Base-by-base conservation (phyloP, 2,797 vertebrate genomes). In the Astyanax mexicanus region DNA sequence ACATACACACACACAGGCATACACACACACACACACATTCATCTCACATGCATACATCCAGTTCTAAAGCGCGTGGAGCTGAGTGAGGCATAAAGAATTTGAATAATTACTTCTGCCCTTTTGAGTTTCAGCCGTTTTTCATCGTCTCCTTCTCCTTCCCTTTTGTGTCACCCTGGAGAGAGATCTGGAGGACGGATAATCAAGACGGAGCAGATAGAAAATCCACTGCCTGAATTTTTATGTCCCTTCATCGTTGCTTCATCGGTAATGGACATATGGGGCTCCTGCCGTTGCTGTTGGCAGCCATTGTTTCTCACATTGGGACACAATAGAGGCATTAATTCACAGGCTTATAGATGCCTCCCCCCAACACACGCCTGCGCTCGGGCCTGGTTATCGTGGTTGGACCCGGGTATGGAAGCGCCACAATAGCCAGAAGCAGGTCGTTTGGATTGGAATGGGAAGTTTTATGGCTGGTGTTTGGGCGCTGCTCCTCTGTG, bases 391-490 rank as follows among this genome's bases (percentile, higher is more conserved):
- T 35, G 69, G 80, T 83, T 84, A 84, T 86, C 80, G 15, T 57
- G 70, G 72, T 75, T 72, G 80, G 61, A 65, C 79, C 74, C 38
- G n/a, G 52, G 66, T 60, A 73, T 74, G 37, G 71, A 74, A 71
- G 78, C 52, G 38, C 52, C 77, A 83, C 81, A 85, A 84, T 83
- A 78, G 74, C 72, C 80, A 75, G 47, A 55, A 84, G 74, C 79
- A 76, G 83, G 77, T 83, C 69, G 68, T 85, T 86, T 81, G 83
- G 78, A 82, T 78, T 79, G 68, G 68, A 84, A 80, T 74, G 49
- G 81, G 45, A 80, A 73, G 80, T 73, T 84, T 85, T 84, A 88
- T 82, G 55, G 77, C 81, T 81, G 77, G 62, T 86, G 76, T 82
- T 74, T 84, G 72, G 60, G 60, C 78, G 71, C 72, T 40, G 58